Percentiles rank a stretch among this genome's conserved stretches.
phyloP scores from a whole-genome alignment of 2,113 vertebrate species.

The Axis porcinus region DNA sequence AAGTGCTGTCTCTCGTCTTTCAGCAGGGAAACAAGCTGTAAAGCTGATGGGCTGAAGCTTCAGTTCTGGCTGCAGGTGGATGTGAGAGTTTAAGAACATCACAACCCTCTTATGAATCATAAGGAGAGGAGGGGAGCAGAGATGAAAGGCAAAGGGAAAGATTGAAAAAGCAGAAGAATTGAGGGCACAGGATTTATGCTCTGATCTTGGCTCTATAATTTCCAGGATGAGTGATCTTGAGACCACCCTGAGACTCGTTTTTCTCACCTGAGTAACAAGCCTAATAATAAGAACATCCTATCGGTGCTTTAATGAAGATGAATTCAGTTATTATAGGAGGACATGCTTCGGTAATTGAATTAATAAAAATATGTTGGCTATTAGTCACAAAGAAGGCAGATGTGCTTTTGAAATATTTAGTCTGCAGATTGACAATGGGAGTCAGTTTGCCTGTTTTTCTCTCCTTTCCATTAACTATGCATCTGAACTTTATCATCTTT shows the following conservation, averaged over 20 bases:
- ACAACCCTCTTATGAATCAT: neutral
- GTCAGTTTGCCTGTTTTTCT: neutral
- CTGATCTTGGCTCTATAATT: neutral
- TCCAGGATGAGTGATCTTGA: constrained; percentile 50
- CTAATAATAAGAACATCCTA: neutral
- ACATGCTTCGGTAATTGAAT: neutral
- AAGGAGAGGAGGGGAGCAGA: neutral
- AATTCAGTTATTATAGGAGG: neutral
- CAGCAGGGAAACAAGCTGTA: neutral
- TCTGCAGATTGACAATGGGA: neutral
- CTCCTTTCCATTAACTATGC: neutral
- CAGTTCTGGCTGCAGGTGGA: neutral
- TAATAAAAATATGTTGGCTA: neutral
- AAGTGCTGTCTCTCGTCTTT: neutral
- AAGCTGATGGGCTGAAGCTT: neutral
- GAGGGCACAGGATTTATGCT: neutral
- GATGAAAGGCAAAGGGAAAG: neutral
- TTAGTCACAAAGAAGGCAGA: neutral
- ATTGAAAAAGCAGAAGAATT: neutral
- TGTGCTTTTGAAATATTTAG: neutral
- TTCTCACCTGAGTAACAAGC: constrained; percentile 23
- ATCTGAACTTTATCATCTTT: neutral
- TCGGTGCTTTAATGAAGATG: neutral
- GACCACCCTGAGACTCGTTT: neutral
- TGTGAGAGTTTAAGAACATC: neutral